A percentile compares a stretch with the other conserved stretches of the same genome.
Evolutionary conservation across 2,797 vertebrate species (phyloP).

Genomic region (Platalea minor): DNA sequence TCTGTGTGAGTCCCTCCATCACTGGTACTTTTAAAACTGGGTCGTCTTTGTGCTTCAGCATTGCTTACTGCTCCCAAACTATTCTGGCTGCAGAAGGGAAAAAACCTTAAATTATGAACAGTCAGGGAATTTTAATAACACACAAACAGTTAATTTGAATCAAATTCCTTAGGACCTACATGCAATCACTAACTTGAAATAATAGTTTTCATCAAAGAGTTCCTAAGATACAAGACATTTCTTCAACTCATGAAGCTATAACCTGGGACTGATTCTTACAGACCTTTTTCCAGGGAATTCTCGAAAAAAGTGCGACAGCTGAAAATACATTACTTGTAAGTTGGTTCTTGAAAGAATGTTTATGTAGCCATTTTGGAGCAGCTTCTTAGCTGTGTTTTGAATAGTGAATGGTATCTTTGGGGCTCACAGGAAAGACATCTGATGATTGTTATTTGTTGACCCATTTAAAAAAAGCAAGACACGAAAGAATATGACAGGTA

Average conservation of each 20-base stretch:
- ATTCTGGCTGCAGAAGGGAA: conserved; percentile 42
- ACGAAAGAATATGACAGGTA: neutral
- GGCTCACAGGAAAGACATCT: neutral
- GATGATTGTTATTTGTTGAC: neutral
- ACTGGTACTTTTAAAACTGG: conserved; percentile 72
- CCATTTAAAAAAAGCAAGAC: neutral
- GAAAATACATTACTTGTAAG: neutral
- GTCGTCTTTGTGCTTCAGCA: conserved; percentile 73
- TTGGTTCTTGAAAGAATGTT: neutral
- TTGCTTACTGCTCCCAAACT: conserved; percentile 37
- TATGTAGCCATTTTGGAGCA: neutral
- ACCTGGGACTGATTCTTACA: neutral
- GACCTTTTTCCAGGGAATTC: neutral
- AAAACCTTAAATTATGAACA: neutral
- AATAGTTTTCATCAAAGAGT: neutral
- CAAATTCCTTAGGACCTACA: neutral
- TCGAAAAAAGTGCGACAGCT: neutral
- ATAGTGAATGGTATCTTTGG: neutral
- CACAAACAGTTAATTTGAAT: neutral
- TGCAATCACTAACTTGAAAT: neutral
- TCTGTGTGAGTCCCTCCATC: conserved; percentile 77
- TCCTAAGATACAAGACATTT: neutral
- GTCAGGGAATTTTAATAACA: neutral
- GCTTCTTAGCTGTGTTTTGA: neutral
- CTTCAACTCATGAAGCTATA: neutral